phyloP scores from a whole-genome alignment of 2,797 vertebrate genomes.

The Heteromormyrus szaboi region DNA sequence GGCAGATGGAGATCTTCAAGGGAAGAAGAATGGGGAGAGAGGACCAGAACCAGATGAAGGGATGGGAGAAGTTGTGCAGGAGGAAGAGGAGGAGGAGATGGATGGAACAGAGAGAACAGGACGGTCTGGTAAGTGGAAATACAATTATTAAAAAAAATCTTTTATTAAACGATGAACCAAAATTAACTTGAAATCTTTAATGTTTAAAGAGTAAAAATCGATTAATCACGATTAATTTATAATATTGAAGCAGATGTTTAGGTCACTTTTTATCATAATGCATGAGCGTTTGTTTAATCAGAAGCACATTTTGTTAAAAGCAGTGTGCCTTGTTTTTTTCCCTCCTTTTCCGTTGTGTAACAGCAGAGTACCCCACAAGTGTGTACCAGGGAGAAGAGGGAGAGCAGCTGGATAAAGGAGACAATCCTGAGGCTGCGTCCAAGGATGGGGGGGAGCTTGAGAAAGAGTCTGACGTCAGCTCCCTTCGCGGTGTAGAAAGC shows the following conservation, averaged over 20 bases:
- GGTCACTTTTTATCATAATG: not conserved
- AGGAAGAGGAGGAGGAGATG: conserved; percentile 33
- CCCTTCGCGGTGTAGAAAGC: conserved; percentile 22
- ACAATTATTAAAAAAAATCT: not conserved
- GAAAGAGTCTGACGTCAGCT: conserved; percentile 18
- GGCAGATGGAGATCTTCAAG: conserved; percentile 16
- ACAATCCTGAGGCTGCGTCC: conserved; percentile 28
- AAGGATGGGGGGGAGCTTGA: conserved; percentile 32
- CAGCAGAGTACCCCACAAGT: conserved; percentile 36
- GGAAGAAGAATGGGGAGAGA: conserved; percentile 31
- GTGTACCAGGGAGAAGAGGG: conserved; percentile 20
- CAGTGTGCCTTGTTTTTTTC: not conserved
- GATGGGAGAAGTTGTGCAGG: conserved; percentile 22
- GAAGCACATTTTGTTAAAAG: not conserved
- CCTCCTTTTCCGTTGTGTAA: not conserved
- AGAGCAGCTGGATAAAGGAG: conserved; percentile 18
- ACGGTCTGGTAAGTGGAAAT: conserved; percentile 44
- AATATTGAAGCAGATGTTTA: not conserved
- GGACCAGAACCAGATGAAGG: conserved; percentile 20
- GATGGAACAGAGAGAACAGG: conserved; percentile 31
- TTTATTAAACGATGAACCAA: not conserved
- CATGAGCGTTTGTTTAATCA: not conserved
- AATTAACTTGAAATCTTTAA: not conserved
- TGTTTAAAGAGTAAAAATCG: not conserved
- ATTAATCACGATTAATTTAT: not conserved